These are phyloP conservation scores for Meiosimyza platycephala DNA, from an alignment of 2,888 invertebrate species.

Conservation along the genomic window DNA sequence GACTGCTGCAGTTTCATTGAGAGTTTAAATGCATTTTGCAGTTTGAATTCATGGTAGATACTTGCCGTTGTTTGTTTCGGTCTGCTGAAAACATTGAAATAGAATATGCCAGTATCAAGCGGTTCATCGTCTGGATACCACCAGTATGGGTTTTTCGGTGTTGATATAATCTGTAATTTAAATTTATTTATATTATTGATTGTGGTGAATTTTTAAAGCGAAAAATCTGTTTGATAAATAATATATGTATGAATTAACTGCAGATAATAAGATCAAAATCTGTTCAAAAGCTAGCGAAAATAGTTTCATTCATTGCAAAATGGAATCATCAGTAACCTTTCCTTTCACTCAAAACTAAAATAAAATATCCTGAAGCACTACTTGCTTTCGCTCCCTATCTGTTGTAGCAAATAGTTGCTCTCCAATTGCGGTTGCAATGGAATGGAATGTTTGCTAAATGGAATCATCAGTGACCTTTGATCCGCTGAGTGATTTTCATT, in stretches of 20 bases:
- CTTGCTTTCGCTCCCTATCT: slow-evolving; percentile 9
- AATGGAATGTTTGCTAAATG: no score
- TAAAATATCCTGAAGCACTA: no score
- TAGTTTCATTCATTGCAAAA: no score
- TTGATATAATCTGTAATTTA: neutral
- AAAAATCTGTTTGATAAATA: no score
- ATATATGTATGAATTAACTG: no score
- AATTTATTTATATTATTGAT: neutral
- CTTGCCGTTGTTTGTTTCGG: neutral
- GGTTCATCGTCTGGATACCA: slow-evolving; percentile 52
- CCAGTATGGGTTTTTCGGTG: slow-evolving; percentile 51
- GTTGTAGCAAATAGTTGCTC: slow-evolving; percentile 27
- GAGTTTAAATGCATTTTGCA: slow-evolving; percentile 37
- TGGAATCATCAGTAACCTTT: no score
- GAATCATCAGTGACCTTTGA: no score
- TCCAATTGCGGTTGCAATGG: slow-evolving; percentile 20
- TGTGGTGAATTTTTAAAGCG: no score
- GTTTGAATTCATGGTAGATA: neutral
- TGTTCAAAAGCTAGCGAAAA: no score
- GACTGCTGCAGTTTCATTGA: slow-evolving; percentile 33
- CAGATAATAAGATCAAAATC: no score
- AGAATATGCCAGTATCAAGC: slow-evolving; percentile 43
- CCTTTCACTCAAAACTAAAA: no score
- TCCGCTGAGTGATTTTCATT: no score
- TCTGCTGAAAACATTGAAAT: slow-evolving; percentile 42